Evolutionary conservation across 2,888 invertebrate species (phyloP).

Genomic region (Dendrolimus pini): DNA sequence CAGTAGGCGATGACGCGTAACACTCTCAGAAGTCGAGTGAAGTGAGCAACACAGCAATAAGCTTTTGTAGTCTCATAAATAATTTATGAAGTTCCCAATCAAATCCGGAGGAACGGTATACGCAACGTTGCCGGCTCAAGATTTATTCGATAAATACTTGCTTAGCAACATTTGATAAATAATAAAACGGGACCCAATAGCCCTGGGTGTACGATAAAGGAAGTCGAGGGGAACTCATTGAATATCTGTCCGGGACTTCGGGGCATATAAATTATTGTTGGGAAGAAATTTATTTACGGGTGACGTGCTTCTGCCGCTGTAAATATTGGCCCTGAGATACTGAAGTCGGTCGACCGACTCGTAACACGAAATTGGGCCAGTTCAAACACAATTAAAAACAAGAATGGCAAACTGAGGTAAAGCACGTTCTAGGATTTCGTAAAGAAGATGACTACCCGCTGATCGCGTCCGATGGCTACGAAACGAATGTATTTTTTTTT

Average conservation of each 20-base stretch:
- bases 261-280: neutral
- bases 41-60: conserved; percentile 19
- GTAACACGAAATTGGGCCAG: too few relatives aligned
- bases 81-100: conserved; percentile 22
- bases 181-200: neutral
- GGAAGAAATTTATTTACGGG: neutral
- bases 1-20: conserved; percentile 26
- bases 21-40: conserved; percentile 24
- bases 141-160: neutral
- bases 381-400: too few relatives aligned
- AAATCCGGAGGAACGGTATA: conserved; percentile 6
- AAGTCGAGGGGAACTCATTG: neutral
- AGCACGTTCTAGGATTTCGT: too few relatives aligned
- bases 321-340: too few relatives aligned
- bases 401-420: too few relatives aligned
- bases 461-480: too few relatives aligned
- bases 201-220: neutral
- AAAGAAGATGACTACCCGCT: too few relatives aligned
- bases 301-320: neutral
- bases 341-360: too few relatives aligned
- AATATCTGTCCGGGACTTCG: neutral
- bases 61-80: conserved; percentile 27
- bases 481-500: too few relatives aligned
- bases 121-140: neutral
- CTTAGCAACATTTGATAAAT: neutral